A percentile compares a stretch with the other conserved stretches of the same genome.
phyloP scores from a whole-genome alignment of 2,888 invertebrate genomes.

The Proisotoma minuta region DNA sequence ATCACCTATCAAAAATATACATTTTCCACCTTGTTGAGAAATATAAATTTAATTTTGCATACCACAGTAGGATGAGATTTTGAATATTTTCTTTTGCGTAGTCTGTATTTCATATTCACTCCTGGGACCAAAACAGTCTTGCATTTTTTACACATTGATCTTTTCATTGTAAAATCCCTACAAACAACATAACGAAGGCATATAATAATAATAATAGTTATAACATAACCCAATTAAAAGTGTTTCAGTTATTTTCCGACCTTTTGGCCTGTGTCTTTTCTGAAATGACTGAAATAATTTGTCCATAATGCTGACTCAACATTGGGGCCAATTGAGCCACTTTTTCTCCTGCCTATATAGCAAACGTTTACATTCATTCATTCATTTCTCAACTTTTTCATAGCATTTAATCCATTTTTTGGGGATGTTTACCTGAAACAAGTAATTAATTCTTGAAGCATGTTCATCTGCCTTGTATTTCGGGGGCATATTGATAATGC shows the following conservation, averaged over 20 bases:
- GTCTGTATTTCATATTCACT: slow-evolving; percentile 33
- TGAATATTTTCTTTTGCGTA: slow-evolving; percentile 27
- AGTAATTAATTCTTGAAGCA: slow-evolving; percentile 35
- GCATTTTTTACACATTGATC: slow-evolving; percentile 43
- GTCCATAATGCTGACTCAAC: slow-evolving; percentile 37
- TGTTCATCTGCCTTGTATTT: slow-evolving; percentile 27
- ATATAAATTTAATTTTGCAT: no score
- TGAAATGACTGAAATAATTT: slow-evolving; percentile 34
- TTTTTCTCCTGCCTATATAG: slow-evolving; percentile 19
- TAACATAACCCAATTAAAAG: no score
- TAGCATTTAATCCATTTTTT: not conserved
- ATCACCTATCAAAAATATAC: slow-evolving; percentile 16
- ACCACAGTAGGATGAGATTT: slow-evolving; percentile 36
- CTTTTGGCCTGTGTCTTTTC: slow-evolving; percentile 42
- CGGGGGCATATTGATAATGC: slow-evolving; percentile 11
- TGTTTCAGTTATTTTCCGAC: no score
- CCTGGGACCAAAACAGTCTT: slow-evolving; percentile 30
- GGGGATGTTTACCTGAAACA: slow-evolving; percentile 37
- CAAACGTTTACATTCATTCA: not conserved
- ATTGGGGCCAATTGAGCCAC: slow-evolving; percentile 22
- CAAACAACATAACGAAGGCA: not conserved
- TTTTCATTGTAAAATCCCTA: slow-evolving; percentile 43
- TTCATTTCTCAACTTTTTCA: not conserved
- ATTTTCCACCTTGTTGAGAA: no score
- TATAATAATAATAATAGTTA: no score